Conservation (phyloP, 2,113 vertebrate species). For the Chamaea fasciata region DNA sequence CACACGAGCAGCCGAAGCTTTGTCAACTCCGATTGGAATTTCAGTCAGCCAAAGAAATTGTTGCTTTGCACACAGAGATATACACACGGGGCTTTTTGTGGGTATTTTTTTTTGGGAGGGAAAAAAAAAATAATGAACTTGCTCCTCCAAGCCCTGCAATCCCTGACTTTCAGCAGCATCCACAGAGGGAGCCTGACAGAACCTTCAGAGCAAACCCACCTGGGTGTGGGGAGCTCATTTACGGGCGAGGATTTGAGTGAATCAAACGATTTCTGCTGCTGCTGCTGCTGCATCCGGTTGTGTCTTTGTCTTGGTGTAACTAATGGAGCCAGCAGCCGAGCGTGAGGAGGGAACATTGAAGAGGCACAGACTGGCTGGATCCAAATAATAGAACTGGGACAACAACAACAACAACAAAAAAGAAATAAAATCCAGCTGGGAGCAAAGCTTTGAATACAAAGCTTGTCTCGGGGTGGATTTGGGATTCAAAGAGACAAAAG, state of each 20-base stretch:
- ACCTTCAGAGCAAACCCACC: neutral
- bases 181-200: neutral
- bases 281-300: neutral
- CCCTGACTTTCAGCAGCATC: neutral
- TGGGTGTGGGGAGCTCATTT: neutral
- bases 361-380: neutral
- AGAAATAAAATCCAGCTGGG: neutral
- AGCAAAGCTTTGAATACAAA: neutral
- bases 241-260: neutral
- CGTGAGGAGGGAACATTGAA: neutral
- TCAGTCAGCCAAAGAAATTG: neutral
- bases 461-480: rapidly evolving
- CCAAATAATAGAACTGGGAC: neutral
- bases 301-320: conserved; percentile 13
- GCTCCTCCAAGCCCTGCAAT: neutral
- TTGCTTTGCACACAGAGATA: neutral
- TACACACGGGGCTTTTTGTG: neutral
- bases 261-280: neutral
- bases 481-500: neutral
- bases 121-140: neutral
- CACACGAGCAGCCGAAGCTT: neutral
- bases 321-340: neutral
- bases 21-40: neutral
- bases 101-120: rapidly evolving
- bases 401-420: neutral